Percentiles rank a stretch among this genome's conserved stretches.
These are phyloP conservation scores for Albula goreensis DNA, from an alignment of 2,113 vertebrate species.

Conservation along the genomic window DNA sequence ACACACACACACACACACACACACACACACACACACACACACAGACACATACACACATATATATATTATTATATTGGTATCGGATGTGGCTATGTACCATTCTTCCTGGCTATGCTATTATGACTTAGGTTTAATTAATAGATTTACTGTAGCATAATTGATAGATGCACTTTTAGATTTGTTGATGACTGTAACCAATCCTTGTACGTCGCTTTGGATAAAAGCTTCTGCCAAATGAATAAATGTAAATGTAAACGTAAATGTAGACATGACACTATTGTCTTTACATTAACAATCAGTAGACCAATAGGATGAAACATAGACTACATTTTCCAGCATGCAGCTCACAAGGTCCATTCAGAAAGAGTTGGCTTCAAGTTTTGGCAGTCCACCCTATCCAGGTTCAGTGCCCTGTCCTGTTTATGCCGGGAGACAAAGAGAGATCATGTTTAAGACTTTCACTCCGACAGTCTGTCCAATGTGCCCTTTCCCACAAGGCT, in stretches of 20 bases:
- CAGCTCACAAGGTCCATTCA: background rate
- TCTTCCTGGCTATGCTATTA: too few relatives aligned
- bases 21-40: slow-evolving; percentile 18
- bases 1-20: slow-evolving; percentile 11
- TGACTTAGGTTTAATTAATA: too few relatives aligned
- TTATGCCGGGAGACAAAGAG: background rate
- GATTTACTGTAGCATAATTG: too few relatives aligned
- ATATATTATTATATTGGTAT: too few relatives aligned
- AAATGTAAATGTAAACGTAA: background rate
- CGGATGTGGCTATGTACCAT: too few relatives aligned
- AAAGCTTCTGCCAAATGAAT: too few relatives aligned
- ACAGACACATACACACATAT: background rate
- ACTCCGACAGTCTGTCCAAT: background rate
- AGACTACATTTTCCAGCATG: background rate
- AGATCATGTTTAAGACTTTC: background rate
- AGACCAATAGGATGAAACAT: background rate
- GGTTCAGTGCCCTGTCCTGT: background rate
- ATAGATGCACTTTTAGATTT: too few relatives aligned
- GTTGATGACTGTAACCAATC: too few relatives aligned
- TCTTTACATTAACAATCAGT: background rate
- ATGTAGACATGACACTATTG: background rate
- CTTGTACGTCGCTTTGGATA: too few relatives aligned
- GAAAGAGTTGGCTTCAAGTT: background rate
- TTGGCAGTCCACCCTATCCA: background rate
- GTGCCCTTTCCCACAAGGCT: background rate